Evolutionary conservation across 1,140 invertebrate species (phyloP).

Genomic region (Microvelia longipes): DNA sequence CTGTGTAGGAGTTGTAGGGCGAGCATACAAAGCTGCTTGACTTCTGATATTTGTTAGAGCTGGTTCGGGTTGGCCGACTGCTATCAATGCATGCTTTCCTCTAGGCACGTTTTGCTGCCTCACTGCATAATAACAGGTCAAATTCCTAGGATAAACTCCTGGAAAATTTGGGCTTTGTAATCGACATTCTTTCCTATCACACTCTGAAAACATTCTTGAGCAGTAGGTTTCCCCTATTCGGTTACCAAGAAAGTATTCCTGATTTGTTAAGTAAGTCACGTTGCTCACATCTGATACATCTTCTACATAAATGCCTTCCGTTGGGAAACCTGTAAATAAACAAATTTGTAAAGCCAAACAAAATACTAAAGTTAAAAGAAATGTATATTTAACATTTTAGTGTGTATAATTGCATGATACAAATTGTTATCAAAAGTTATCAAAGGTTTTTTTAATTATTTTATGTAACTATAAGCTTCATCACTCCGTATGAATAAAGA

Average conservation of each 20-base stretch:
- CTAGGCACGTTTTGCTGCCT: slow-evolving; percentile 61
- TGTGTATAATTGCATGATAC: too few species aligned
- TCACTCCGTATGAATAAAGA: too few species aligned
- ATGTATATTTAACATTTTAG: too few species aligned
- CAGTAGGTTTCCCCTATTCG: slow-evolving; percentile 77
- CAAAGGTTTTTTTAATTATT: too few species aligned
- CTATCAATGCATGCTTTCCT: slow-evolving; percentile 68
- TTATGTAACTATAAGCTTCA: too few species aligned
- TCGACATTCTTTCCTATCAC: slow-evolving; percentile 67
- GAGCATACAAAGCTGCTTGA: slow-evolving; percentile 39
- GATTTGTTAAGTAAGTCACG: slow-evolving; percentile 15
- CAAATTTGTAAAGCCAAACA: too few species aligned
- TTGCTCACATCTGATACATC: background rate
- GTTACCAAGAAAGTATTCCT: slow-evolving; percentile 52
- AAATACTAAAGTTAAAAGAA: background rate
- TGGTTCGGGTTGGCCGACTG: slow-evolving; percentile 63
- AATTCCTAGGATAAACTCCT: slow-evolving; percentile 74
- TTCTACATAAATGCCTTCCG: background rate
- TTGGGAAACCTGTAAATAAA: background rate
- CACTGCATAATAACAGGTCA: slow-evolving; percentile 76
- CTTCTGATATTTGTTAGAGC: slow-evolving; percentile 65
- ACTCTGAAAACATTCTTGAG: slow-evolving; percentile 74
- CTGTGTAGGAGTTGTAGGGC: slow-evolving; percentile 12
- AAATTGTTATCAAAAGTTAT: too few species aligned
- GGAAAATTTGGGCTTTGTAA: slow-evolving; percentile 84